phyloP scores from a whole-genome alignment of 2,113 vertebrate genomes.

The Nematolebias whitei region DNA sequence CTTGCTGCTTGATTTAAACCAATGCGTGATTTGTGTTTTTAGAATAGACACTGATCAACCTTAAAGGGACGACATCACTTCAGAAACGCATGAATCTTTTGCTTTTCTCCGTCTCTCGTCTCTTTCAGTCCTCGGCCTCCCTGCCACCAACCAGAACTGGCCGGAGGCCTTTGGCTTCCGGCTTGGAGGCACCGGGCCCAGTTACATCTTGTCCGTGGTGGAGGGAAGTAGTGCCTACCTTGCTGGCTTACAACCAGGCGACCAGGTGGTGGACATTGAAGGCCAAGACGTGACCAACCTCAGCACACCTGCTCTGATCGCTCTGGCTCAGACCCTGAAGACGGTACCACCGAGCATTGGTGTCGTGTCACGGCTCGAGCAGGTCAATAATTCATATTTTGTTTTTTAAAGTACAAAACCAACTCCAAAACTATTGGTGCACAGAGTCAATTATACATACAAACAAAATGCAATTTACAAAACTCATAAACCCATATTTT shows the following conservation, averaged over 20 bases:
- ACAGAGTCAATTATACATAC: too few species aligned
- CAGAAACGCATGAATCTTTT: too few species aligned
- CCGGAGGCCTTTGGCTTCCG: constrained; percentile 94
- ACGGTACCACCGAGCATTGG: constrained; percentile 94
- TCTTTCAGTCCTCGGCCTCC: constrained; percentile 80
- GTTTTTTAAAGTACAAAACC: neutral
- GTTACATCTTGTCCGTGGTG: constrained; percentile 92
- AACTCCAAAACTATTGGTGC: too few species aligned
- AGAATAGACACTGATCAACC: too few species aligned
- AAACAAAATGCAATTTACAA: too few species aligned
- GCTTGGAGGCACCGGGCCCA: constrained; percentile 88
- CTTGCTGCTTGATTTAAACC: too few species aligned
- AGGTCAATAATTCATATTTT: constrained; percentile 47
- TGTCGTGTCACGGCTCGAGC: constrained; percentile 88
- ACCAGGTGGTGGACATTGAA: constrained; percentile 96
- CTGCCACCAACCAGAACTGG: constrained; percentile 91
- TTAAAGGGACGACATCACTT: too few species aligned
- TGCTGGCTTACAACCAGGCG: constrained; percentile 89
- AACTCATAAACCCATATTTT: too few species aligned
- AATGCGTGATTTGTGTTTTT: too few species aligned
- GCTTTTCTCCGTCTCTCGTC: neutral
- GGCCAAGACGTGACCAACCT: constrained; percentile 89
- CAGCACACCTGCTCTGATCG: constrained; percentile 81
- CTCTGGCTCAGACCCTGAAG: constrained; percentile 84
- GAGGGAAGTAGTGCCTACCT: constrained; percentile 90